These are phyloP conservation scores for Zygothrica quintamaculata DNA, from an alignment of 2,888 invertebrate genomes.

Conservation along the genomic window DNA sequence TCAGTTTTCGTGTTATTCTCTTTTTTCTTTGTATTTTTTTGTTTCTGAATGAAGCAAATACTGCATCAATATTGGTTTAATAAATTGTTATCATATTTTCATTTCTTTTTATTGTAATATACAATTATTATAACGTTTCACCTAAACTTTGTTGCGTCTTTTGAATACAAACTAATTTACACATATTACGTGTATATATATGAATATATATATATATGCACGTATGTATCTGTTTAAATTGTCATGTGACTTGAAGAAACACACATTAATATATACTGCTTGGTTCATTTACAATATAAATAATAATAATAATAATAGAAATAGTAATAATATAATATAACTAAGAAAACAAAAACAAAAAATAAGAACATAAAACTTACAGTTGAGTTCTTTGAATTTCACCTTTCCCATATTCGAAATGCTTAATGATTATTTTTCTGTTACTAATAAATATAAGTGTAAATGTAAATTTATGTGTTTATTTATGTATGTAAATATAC, in stretches of 20 bases:
- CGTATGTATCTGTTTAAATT: constrained; percentile 24
- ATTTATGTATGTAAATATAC: constrained; percentile 37
- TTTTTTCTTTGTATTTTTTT: too few relatives aligned
- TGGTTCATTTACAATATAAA: constrained; percentile 61
- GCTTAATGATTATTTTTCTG: constrained; percentile 62
- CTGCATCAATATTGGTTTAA: constrained; percentile 40
- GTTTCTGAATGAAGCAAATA: constrained; percentile 40
- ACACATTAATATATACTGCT: constrained; percentile 60
- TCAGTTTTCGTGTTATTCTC: constrained; percentile 25
- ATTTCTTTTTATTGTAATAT: constrained; percentile 58
- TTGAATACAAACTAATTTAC: constrained; percentile 27
- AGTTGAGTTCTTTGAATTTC: constrained; percentile 74
- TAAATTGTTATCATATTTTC: constrained; percentile 24
- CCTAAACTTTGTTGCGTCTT: constrained; percentile 66
- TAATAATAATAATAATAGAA: too few relatives aligned
- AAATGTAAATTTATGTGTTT: constrained; percentile 34
- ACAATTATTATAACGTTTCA: constrained; percentile 74
- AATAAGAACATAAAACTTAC: constrained; percentile 72
- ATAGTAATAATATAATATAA: constrained; percentile 26
- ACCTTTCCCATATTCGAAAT: constrained; percentile 79
- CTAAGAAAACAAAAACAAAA: constrained; percentile 60
- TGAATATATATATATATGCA: constrained; percentile 20
- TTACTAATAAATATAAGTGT: constrained; percentile 35
- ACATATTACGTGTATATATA: constrained; percentile 29
- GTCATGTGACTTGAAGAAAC: constrained; percentile 32